These are phyloP conservation scores for Ictalurus furcatus DNA, from an alignment of 2,113 vertebrate species.

Conservation along the genomic window DNA sequence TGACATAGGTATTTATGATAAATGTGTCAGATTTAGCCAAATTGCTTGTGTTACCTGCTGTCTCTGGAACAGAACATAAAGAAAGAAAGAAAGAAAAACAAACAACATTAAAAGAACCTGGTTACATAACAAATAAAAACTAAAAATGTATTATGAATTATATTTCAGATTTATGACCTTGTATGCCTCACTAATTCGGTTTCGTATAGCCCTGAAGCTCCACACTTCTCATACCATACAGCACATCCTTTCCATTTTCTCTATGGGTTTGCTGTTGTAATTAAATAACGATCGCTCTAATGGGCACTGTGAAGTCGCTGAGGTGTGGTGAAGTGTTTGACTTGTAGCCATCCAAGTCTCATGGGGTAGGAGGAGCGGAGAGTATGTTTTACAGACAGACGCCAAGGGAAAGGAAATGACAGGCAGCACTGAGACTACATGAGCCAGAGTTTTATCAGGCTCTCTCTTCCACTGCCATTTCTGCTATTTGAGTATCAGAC, in stretches of 20 bases:
- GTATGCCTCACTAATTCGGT: neutral
- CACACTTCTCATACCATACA: neutral
- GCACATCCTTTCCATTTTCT: conserved; percentile 16
- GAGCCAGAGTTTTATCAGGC: conserved; percentile 10
- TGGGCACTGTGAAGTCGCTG: conserved; percentile 22
- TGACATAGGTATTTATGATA: neutral
- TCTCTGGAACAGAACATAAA: neutral
- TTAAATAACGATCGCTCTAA: conserved; percentile 40
- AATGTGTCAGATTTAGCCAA: neutral
- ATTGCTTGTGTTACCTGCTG: neutral
- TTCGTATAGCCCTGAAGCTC: neutral
- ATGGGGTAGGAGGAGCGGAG: conserved; percentile 8
- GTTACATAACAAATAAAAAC: neutral
- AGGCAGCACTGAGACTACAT: conserved; percentile 28
- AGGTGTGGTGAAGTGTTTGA: conserved; percentile 39
- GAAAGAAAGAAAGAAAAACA: neutral
- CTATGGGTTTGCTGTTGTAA: conserved; percentile 10
- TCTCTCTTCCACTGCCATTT: neutral
- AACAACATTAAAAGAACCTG: neutral
- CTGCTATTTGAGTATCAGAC: neutral
- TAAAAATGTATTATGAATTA: neutral
- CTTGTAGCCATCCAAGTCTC: conserved; percentile 34
- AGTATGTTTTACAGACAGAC: conserved; percentile 33
- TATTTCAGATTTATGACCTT: conserved; percentile 13
- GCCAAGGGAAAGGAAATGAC: conserved; percentile 9